Evolutionary conservation across 2,888 invertebrate genomes (phyloP).

Genomic region (Euproctis similis): DNA sequence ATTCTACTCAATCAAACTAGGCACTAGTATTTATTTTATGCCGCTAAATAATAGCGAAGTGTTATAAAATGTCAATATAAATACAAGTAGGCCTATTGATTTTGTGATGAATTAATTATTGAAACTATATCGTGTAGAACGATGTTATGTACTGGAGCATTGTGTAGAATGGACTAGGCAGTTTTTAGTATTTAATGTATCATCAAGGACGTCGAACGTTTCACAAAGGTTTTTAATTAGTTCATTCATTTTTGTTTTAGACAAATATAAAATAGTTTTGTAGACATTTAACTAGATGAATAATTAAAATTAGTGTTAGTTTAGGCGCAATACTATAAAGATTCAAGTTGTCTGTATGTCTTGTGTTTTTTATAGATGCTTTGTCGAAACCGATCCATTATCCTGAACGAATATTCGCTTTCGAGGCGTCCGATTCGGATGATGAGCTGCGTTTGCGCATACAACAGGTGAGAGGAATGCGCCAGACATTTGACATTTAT

Average conservation of each 20-base stretch:
- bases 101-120: conserved; percentile 27
- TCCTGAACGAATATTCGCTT: conserved; percentile 70
- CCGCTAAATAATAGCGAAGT: conserved; percentile 11
- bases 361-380: conserved; percentile 76
- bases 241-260: conserved; percentile 6
- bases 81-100: conserved; percentile 18
- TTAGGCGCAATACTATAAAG: conserved; percentile 23
- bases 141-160: conserved; percentile 25
- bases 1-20: too few species aligned
- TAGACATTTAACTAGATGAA: too few species aligned
- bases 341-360: conserved; percentile 65
- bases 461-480: conserved; percentile 54
- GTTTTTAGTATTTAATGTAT: conserved; percentile 33
- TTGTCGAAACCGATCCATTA: conserved; percentile 74
- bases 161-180: conserved; percentile 28
- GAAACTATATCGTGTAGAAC: conserved; percentile 16
- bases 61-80: conserved; percentile 15
- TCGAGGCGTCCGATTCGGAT: conserved; percentile 68
- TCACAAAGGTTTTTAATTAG: conserved; percentile 30
- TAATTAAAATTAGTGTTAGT: conserved; percentile 15
- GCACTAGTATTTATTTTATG: conserved; percentile 8
- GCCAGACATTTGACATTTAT: conserved; percentile 18
- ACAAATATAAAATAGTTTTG: too few species aligned
- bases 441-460: conserved; percentile 71
- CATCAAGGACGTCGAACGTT: conserved; percentile 35